Conservation (phyloP, 2,797 vertebrate genomes). For the Pangasius sanitwongsei region DNA sequence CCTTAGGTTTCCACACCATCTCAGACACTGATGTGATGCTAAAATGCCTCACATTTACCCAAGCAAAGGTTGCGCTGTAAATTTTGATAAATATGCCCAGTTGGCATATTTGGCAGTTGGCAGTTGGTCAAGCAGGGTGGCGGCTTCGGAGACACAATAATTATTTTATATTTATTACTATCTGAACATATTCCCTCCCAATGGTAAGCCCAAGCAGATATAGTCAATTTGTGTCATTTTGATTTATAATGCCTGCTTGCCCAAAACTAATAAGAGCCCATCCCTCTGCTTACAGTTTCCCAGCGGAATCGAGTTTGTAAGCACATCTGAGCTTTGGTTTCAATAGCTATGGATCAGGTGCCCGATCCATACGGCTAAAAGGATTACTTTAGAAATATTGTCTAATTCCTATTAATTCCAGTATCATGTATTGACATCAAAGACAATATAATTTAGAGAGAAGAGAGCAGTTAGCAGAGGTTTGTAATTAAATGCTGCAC, state of each 20-base stretch:
- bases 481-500: slow-evolving; percentile 34
- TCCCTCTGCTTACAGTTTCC: slow-evolving; percentile 66
- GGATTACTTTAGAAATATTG: slow-evolving; percentile 53
- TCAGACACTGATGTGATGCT: slow-evolving; percentile 35
- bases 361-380: slow-evolving; percentile 55
- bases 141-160: slow-evolving; percentile 59
- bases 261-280: slow-evolving; percentile 70
- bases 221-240: slow-evolving; percentile 65
- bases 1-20: not conserved
- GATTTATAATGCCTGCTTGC: slow-evolving; percentile 68
- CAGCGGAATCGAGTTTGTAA: slow-evolving; percentile 47
- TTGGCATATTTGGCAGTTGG: slow-evolving; percentile 59
- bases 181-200: slow-evolving; percentile 62
- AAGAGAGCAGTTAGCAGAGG: slow-evolving; percentile 6
- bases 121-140: slow-evolving; percentile 46
- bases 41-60: slow-evolving; percentile 43
- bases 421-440: slow-evolving; percentile 46
- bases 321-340: slow-evolving; percentile 55
- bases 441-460: slow-evolving; percentile 34
- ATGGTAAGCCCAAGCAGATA: slow-evolving; percentile 65
- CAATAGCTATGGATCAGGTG: slow-evolving; percentile 59
- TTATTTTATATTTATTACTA: slow-evolving; percentile 69
- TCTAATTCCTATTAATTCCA: slow-evolving; percentile 54
- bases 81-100: slow-evolving; percentile 61
- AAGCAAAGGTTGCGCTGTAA: slow-evolving; percentile 51